Percentiles rank a stretch among this genome's conserved stretches.
phyloP scores from a whole-genome alignment of 2,797 vertebrate species.

The Podarcis lilfordi region DNA sequence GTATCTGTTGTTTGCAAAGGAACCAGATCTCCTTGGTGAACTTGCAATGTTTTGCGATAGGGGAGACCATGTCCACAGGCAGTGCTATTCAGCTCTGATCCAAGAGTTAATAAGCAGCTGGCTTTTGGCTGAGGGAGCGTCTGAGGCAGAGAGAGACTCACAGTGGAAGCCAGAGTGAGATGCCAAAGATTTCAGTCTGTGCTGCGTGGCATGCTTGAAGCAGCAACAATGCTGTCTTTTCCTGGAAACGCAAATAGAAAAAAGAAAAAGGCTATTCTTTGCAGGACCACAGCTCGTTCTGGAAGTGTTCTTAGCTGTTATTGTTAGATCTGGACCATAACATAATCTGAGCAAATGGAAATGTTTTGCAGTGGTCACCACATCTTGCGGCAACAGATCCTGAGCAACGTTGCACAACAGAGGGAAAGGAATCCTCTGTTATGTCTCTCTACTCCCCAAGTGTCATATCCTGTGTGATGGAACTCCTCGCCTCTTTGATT shows the following conservation, averaged over 20 bases:
- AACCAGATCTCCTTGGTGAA: conserved; percentile 10
- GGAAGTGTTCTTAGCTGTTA: conserved; percentile 13
- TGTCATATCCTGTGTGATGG: conserved; percentile 2
- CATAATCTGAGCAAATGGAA: background rate
- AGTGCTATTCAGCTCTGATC: background rate
- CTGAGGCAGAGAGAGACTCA: conserved; percentile 7
- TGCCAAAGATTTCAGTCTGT: conserved; percentile 14
- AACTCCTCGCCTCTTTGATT: conserved; percentile 20
- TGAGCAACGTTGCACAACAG: background rate
- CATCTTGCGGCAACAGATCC: background rate
- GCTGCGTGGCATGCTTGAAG: background rate
- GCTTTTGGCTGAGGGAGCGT: background rate
- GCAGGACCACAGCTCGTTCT: background rate
- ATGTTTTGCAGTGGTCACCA: conserved; percentile 9
- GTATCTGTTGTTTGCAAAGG: background rate
- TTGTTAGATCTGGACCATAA: background rate
- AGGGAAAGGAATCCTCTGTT: conserved; percentile 8
- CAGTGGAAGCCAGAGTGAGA: conserved; percentile 12
- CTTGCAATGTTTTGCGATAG: background rate
- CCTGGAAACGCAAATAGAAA: background rate
- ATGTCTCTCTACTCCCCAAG: conserved; percentile 12
- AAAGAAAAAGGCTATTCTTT: background rate
- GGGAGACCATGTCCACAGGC: background rate
- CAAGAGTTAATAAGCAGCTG: conserved; percentile 27
- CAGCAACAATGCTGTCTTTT: background rate